Evolutionary conservation across 2,113 vertebrate species (phyloP), one percentile per base, ranked within the genome.

Genomic region (Anhinga rufa): DNA sequence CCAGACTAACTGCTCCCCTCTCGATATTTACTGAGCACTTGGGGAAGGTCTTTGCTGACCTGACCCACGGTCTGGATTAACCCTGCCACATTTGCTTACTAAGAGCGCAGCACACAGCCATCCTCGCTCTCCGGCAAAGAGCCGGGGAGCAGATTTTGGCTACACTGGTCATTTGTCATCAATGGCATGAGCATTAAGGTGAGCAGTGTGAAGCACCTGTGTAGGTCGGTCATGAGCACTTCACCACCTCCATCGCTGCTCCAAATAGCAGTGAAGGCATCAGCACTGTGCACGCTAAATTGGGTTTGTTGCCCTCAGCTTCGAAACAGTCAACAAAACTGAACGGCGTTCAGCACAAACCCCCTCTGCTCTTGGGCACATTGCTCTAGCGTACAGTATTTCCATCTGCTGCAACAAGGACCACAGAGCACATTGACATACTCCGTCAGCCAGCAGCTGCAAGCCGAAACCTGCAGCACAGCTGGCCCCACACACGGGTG

Each of bases 131-230:
- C 14, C 4, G 3, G 18, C 10, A 46, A 51, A 42, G 60, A 36
- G 24, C 26, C 6, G 2, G 38, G 38, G 20, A 72, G 64, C 46
- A 69, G 29, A 16, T 49, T 83, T 34, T 3, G 4, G 49, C 81
- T 34, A 7, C 0, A 0, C 74, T 5, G 14, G 9, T 15, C 52
- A 77, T 21, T 31, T 77, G 36, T 28, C 77, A 74, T 1, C n/a
- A 29, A 9, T 0, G 0, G 55, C 49, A 68, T 2, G 0, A 7
- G 26, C 34, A 12, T 16, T 31, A 9, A 17, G 16, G 28, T 3
- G 13, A 81, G 36, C 2, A 1, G 42, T 26, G 12, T 0, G 0
- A 61, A 57, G 55, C 24, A 14, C 16, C 16, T 0, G 0, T 2
- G 17, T 1, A 22, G 31, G 26, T 4, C 21, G 42, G 18, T 36